Evolutionary conservation across 1,140 invertebrate genomes (phyloP), one percentile per base, ranked within the genome.

Genomic region (Magallana angulata): DNA sequence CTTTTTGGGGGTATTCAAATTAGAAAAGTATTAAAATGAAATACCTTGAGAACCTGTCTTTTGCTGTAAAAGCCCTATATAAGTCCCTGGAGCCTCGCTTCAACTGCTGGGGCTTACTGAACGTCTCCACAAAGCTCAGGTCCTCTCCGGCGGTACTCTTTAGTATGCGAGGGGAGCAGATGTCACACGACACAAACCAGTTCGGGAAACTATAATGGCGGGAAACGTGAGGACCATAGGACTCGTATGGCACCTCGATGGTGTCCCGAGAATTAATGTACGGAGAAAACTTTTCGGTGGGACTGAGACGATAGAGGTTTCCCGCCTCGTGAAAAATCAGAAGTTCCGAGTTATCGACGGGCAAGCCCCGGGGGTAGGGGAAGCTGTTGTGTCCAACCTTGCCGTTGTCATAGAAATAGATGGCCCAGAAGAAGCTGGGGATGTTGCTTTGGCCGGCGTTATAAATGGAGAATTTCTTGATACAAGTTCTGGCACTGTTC

Each of bases 361-460:
- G n/a, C 1, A 57, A 30, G 16, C 81, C 81, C 16, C 3, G 18
- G 36, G 60, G 82, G 57, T 56, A 24, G 58, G 81, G 80, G 18
- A 64, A 60, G 8, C 18, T 58, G 56, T 48, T 24, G 6, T 90
- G 87, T 71, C 93, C 68, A 6, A 91, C 24, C 16, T 86, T 59
- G 11, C 89, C 68, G n/a, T 91, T 89, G 71, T 82, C 85, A 64
- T 87, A 86, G 57, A 92, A 92, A 57, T 90, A 91, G 59, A 92
- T 89, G 16, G 62, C 80, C 92, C 92, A 92, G 80, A 90, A 87
- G 48, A 90, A 89, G 6, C 64, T 56, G 1, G 58, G 18, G 11
- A 93, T 89, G 0, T 68, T 18, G 9, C 56, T 24, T 7, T 68
- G 36, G 4, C 92, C 92, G 1, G 59, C 85, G 76, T 93, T 93